phyloP scores from a whole-genome alignment of 23 tunicate species.

The Ciona savignyi region DNA sequence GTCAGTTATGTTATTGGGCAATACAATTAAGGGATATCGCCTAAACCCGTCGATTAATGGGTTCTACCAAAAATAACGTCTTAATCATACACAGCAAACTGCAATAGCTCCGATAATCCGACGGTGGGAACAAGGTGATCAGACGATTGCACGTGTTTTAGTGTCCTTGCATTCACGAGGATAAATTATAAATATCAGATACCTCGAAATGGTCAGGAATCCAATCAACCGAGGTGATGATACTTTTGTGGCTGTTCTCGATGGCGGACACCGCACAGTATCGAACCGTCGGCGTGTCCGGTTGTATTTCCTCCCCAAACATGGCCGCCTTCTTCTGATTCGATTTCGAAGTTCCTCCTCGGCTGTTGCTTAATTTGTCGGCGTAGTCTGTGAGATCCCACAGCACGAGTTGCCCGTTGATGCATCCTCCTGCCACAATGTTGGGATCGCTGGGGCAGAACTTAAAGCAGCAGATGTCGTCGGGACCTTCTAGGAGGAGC shows the following conservation, averaged over 20 bases:
- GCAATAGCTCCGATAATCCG: too few relatives aligned
- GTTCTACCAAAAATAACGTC: too few relatives aligned
- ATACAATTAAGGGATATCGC: too few relatives aligned
- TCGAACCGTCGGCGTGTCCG: constrained; percentile 87
- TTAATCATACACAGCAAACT: too few relatives aligned
- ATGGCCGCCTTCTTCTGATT: constrained; percentile 63
- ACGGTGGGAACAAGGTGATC: too few relatives aligned
- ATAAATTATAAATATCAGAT: background rate
- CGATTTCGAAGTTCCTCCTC: constrained; percentile 14
- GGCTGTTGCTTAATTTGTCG: constrained; percentile 55
- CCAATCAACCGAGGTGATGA: constrained; percentile 78
- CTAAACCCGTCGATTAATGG: too few relatives aligned
- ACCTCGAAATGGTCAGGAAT: constrained; percentile 92
- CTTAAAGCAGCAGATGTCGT: constrained; percentile 77
- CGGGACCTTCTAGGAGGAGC: constrained; percentile 92
- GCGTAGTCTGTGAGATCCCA: constrained; percentile 90
- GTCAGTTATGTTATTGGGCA: too few relatives aligned
- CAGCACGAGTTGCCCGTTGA: constrained; percentile 92
- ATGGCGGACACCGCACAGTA: constrained; percentile 94
- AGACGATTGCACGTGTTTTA: too few relatives aligned
- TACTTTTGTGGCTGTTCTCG: constrained; percentile 82
- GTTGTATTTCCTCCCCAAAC: constrained; percentile 89
- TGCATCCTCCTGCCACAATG: constrained; percentile 94
- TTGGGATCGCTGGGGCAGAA: constrained; percentile 91
- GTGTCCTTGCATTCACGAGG: too few relatives aligned